phyloP scores from a whole-genome alignment of 2,113 vertebrate species.

The Pteronura brasiliensis region DNA sequence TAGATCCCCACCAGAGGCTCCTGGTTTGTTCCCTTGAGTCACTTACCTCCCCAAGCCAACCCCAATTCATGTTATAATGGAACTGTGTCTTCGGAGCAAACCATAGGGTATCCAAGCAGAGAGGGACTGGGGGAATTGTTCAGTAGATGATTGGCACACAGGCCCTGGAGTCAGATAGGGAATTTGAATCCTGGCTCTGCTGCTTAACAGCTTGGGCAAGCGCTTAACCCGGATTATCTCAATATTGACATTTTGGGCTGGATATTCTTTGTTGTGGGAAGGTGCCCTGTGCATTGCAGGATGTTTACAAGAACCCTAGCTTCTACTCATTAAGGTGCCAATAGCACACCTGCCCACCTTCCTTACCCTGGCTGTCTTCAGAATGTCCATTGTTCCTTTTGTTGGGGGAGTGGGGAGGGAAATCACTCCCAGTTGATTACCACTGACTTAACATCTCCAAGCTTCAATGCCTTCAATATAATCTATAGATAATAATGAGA shows the following conservation, averaged over 20 bases:
- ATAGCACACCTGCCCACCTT: background rate
- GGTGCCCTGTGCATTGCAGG: background rate
- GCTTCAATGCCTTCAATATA: background rate
- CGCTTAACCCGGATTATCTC: background rate
- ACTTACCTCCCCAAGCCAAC: background rate
- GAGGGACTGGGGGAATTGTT: fast-evolving
- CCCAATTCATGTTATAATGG: background rate
- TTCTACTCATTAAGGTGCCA: background rate
- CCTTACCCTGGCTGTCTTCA: background rate
- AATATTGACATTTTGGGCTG: background rate
- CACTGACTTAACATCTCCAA: background rate
- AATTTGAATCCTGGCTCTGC: background rate
- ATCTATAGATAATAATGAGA: background rate
- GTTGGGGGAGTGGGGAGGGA: background rate
- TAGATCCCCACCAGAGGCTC: background rate
- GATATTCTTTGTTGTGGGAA: background rate
- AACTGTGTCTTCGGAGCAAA: background rate
- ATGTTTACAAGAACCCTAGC: background rate
- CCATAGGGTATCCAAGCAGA: background rate
- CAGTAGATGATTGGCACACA: background rate
- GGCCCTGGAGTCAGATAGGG: background rate
- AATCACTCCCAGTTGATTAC: background rate
- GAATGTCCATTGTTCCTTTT: background rate
- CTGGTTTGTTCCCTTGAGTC: background rate
- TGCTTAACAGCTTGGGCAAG: background rate